These are phyloP conservation scores for Desmodus rotundus DNA, from an alignment of 2,113 vertebrate genomes.

Conservation along the genomic window DNA sequence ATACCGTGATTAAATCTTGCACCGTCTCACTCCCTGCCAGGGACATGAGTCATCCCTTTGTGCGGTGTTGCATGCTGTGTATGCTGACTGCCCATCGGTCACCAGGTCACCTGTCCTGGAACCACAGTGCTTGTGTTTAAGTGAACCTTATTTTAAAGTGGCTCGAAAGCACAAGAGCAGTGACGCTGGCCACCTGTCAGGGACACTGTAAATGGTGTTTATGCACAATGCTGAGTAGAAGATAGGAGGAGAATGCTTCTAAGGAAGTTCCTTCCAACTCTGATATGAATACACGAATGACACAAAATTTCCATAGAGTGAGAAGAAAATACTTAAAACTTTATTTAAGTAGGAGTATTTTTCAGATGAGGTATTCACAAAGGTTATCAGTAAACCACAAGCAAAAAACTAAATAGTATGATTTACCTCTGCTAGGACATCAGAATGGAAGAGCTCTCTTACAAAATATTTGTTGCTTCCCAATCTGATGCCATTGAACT, in stretches of 20 bases:
- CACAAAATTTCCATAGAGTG: background rate
- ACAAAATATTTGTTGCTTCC: background rate
- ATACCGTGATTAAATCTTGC: background rate
- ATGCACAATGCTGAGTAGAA: background rate
- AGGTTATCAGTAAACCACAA: background rate
- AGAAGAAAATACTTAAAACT: background rate
- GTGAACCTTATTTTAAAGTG: background rate
- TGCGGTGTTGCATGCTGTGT: too few species aligned
- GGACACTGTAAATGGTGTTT: background rate
- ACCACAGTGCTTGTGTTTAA: background rate
- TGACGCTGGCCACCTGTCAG: background rate
- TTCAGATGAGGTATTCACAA: background rate
- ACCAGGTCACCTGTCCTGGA: background rate
- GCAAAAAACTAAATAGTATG: background rate
- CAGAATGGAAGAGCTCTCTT: background rate
- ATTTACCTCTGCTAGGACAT: background rate
- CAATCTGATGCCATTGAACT: background rate
- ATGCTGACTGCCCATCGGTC: too few species aligned
- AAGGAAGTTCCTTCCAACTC: background rate
- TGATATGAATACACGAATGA: background rate
- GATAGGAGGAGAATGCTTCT: background rate
- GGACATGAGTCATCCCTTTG: background rate
- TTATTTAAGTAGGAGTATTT: background rate
- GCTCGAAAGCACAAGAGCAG: background rate
- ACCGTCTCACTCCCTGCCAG: background rate